Percentiles rank a stretch among this genome's conserved stretches.
These are phyloP conservation scores for Periophthalmodon schlosseri DNA, from an alignment of 2,113 vertebrate species.

Conservation along the genomic window DNA sequence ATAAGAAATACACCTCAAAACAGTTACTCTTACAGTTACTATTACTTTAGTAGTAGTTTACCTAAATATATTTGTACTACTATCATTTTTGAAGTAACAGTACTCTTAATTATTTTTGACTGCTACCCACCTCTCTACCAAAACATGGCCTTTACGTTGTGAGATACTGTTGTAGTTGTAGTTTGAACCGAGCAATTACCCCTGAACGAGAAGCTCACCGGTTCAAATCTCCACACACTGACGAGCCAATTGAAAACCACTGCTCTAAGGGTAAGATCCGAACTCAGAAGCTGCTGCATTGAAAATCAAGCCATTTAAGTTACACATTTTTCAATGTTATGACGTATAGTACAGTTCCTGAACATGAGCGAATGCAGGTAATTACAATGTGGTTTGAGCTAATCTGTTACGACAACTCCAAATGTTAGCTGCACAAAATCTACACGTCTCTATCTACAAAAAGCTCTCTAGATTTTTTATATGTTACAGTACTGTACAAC, in stretches of 20 bases:
- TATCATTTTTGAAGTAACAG: too few species aligned
- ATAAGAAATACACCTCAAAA: too few species aligned
- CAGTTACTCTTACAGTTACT: too few species aligned
- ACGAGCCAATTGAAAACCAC: neutral
- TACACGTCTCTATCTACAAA: slow-evolving; percentile 8
- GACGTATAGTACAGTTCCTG: neutral
- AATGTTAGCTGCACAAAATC: slow-evolving; percentile 28
- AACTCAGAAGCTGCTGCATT: slow-evolving; percentile 24
- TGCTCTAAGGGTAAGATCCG: slow-evolving; percentile 19
- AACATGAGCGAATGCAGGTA: slow-evolving; percentile 2
- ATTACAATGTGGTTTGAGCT: neutral
- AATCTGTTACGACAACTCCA: slow-evolving; percentile 29
- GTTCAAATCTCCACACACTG: neutral
- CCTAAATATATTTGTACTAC: too few species aligned
- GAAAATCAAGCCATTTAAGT: slow-evolving; percentile 33
- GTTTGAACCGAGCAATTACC: neutral
- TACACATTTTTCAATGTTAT: slow-evolving; percentile 9
- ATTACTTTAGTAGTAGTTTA: too few species aligned
- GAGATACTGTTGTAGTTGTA: too few species aligned
- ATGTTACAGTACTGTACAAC: neutral
- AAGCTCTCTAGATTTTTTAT: slow-evolving; percentile 1
- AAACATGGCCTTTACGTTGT: too few species aligned
- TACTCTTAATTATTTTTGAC: too few species aligned
- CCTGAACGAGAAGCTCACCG: neutral
- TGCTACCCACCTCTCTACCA: too few species aligned